These are phyloP conservation scores for Heliconius nattereri DNA, from an alignment of 1,140 invertebrate species.

Conservation along the genomic window DNA sequence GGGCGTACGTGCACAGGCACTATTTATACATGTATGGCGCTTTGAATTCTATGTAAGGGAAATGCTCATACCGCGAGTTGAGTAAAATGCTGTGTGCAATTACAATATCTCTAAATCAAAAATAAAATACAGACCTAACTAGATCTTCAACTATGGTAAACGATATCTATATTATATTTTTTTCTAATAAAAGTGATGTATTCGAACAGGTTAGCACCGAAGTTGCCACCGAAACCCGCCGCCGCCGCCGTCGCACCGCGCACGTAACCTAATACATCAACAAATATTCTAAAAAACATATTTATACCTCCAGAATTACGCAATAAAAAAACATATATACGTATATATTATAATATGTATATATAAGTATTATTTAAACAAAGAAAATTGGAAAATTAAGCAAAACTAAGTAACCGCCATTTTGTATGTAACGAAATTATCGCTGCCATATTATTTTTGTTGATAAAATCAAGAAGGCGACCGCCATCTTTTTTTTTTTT, in stretches of 20 bases:
- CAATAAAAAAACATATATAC: neutral
- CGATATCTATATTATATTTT: neutral
- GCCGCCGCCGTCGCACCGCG: slow-evolving; percentile 55
- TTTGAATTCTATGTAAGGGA: no score
- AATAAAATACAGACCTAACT: no score
- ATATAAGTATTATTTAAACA: neutral
- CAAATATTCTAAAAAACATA: neutral
- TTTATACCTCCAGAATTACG: neutral
- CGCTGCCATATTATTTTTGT: slow-evolving; percentile 8
- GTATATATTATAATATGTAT: neutral
- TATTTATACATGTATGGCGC: no score
- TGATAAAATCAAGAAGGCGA: neutral
- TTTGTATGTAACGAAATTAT: neutral
- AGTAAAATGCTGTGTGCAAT: no score
- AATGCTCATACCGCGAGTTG: no score
- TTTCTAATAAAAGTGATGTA: neutral
- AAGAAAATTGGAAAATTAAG: neutral
- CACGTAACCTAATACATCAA: slow-evolving; percentile 1
- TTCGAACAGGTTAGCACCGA: slow-evolving; percentile 53
- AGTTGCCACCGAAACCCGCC: slow-evolving; percentile 69
- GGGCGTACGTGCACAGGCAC: no score
- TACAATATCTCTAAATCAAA: no score
- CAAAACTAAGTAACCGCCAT: neutral
- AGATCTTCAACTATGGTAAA: no score
- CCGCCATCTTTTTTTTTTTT: neutral